These are phyloP conservation scores for Danaus melanippus DNA, from an alignment of 1,140 invertebrate genomes.

Conservation along the genomic window DNA sequence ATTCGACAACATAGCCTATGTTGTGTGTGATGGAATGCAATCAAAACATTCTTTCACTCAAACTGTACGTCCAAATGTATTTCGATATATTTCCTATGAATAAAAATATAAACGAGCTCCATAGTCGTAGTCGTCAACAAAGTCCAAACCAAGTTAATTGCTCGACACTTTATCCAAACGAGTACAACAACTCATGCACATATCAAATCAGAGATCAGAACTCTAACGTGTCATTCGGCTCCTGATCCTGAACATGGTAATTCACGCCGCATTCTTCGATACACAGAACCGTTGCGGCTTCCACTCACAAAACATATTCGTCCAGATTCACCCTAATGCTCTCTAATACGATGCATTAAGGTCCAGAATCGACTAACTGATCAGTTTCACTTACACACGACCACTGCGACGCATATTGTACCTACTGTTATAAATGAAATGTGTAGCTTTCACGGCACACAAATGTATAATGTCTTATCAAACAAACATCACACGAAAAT, in stretches of 20 bases:
- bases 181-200: no score
- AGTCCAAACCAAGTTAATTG: no score
- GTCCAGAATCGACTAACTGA: conserved; percentile 18
- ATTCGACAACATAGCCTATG: no score
- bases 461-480: conserved; percentile 47
- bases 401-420: conserved; percentile 59
- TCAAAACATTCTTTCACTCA: no score
- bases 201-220: no score
- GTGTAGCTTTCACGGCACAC: conserved; percentile 70
- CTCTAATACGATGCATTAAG: conserved; percentile 13
- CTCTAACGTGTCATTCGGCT: no score
- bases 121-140: no score
- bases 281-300: conserved; percentile 53
- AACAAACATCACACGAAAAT: conserved; percentile 13
- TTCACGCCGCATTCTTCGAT: conserved; percentile 69
- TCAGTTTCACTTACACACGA: conserved; percentile 35
- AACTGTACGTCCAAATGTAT: no score
- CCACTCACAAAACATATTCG: conserved; percentile 50
- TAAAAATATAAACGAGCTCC: no score
- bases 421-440: conserved; percentile 68
- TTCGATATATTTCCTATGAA: no score
- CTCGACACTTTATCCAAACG: no score
- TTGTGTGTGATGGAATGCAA: no score
- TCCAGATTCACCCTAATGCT: conserved; percentile 20
- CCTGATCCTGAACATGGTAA: conserved; percentile 65